Evolutionary conservation across 2,888 invertebrate species (phyloP).

Genomic region (Caenorhabditis virilis): DNA sequence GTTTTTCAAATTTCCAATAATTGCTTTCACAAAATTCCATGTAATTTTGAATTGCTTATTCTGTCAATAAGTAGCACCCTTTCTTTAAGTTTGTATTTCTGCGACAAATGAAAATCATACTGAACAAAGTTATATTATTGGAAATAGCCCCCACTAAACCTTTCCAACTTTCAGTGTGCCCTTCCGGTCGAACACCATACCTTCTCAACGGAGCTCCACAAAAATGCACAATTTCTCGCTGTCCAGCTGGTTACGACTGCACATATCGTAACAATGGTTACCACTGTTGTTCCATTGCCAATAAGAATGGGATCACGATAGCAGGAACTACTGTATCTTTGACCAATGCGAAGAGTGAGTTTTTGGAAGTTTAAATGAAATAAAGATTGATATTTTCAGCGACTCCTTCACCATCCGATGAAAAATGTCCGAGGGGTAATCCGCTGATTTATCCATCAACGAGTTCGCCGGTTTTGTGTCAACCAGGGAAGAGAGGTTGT

Average conservation of each 20-base stretch:
- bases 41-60: too few relatives aligned
- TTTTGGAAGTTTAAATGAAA: too few relatives aligned
- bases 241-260: constrained; percentile 55
- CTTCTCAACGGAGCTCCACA: constrained; percentile 54
- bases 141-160: too few relatives aligned
- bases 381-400: constrained; percentile 19
- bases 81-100: too few relatives aligned
- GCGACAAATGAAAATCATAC: too few relatives aligned
- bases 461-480: constrained; percentile 50
- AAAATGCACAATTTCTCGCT: constrained; percentile 45
- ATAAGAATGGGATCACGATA: constrained; percentile 15
- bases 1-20: too few relatives aligned
- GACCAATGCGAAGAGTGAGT: constrained; percentile 13
- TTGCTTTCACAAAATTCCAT: too few relatives aligned
- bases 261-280: constrained; percentile 48
- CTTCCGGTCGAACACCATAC: constrained; percentile 49
- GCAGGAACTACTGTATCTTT: constrained; percentile 18
- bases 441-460: constrained; percentile 55
- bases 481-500: constrained; percentile 42
- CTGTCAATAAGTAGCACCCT: too few relatives aligned
- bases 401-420: constrained; percentile 17
- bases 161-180: constrained; percentile 44
- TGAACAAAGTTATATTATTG: too few relatives aligned
- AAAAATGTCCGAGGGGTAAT: constrained; percentile 45
- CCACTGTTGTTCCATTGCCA: constrained; percentile 45